A percentile compares a stretch with the other conserved stretches of the same genome.
These are phyloP conservation scores for Brachyalestes nurse DNA, from an alignment of 2,797 vertebrate species.

Conservation along the genomic window DNA sequence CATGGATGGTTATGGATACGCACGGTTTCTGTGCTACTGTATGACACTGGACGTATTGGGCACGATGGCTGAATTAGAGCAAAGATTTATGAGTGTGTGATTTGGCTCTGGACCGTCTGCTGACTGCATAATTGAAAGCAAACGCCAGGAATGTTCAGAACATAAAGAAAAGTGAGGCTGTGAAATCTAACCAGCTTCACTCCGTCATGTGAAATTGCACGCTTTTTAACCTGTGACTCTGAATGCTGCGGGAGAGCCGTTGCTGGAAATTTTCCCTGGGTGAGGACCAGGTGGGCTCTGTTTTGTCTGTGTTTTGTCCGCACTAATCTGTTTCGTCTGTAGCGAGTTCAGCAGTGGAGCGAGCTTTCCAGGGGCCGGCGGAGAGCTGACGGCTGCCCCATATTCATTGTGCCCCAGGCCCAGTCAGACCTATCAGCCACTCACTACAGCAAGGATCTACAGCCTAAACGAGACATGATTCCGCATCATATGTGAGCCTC, in stretches of 20 bases:
- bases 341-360: background rate
- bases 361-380: background rate
- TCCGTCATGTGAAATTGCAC: slow-evolving; percentile 15
- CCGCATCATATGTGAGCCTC: background rate
- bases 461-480: background rate
- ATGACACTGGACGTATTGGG: slow-evolving; percentile 29
- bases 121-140: slow-evolving; percentile 20
- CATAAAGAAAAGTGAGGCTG: slow-evolving; percentile 15
- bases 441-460: slow-evolving; percentile 14
- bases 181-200: slow-evolving; percentile 35
- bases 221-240: slow-evolving; percentile 12
- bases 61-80: slow-evolving; percentile 44
- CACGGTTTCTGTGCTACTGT: slow-evolving; percentile 44
- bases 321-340: background rate
- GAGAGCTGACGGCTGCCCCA: no score
- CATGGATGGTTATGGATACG: slow-evolving; percentile 12
- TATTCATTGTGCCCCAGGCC: background rate
- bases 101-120: slow-evolving; percentile 39
- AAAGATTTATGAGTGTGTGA: slow-evolving; percentile 56
- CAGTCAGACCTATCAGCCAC: slow-evolving; percentile 1
- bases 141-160: background rate
- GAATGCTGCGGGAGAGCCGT: slow-evolving; percentile 8
- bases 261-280: background rate
- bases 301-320: background rate
- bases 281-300: background rate